phyloP scores from a whole-genome alignment of 2,888 invertebrate species.

The Quadriops clusia region DNA sequence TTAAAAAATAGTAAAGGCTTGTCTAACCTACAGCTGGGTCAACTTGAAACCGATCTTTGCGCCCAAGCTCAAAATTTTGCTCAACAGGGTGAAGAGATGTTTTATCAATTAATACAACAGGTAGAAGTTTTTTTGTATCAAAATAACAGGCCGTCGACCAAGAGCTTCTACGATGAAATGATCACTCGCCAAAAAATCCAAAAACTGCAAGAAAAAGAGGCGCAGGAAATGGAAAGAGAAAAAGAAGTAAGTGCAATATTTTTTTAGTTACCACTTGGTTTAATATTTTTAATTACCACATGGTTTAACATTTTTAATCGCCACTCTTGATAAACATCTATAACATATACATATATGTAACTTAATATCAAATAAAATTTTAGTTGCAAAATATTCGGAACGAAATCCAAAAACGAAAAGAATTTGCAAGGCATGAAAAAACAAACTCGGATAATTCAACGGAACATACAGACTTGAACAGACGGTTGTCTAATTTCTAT shows the following conservation, averaged over 20 bases:
- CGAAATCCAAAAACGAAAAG: conserved; percentile 67
- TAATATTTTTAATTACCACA: conserved; percentile 9
- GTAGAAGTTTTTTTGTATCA: conserved; percentile 68
- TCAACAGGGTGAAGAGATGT: conserved; percentile 71
- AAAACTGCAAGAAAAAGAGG: conserved; percentile 49
- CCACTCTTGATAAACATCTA: no score
- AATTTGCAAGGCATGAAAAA: conserved; percentile 59
- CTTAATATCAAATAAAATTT: no score
- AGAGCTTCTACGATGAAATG: conserved; percentile 91
- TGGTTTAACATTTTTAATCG: no score
- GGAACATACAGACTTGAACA: no score
- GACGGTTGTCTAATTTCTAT: neutral
- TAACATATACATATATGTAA: no score
- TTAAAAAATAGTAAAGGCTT: conserved; percentile 70
- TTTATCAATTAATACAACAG: conserved; percentile 69
- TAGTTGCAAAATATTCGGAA: conserved; percentile 58
- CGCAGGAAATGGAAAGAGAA: conserved; percentile 52
- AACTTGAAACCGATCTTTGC: conserved; percentile 49
- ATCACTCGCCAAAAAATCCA: conserved; percentile 55
- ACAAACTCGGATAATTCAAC: no score
- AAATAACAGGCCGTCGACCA: conserved; percentile 66
- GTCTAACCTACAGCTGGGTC: conserved; percentile 54
- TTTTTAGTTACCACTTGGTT: conserved; percentile 5
- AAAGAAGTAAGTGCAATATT: conserved; percentile 40
- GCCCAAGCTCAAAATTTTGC: conserved; percentile 43